Evolutionary conservation across 23 tunicate genomes (phyloP).

Genomic region (Pegea sp.): DNA sequence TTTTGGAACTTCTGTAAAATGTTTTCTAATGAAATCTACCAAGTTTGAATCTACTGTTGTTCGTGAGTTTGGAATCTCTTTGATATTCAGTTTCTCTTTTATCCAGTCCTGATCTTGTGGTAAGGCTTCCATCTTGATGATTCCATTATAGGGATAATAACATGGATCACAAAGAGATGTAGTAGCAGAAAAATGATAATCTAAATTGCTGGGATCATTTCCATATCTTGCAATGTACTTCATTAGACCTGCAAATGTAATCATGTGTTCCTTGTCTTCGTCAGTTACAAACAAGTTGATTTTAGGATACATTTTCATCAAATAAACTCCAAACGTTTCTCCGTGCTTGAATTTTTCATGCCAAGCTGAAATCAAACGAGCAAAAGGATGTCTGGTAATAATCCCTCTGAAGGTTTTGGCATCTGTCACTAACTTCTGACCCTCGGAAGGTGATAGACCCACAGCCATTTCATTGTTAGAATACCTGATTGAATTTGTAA

Average conservation of each 20-base stretch:
- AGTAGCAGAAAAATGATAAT: conserved; percentile 38
- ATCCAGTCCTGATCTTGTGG: conserved; percentile 5
- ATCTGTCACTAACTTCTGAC: conserved; percentile 1
- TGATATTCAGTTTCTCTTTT: conserved; percentile 3
- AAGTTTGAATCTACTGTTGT: conserved; percentile 12
- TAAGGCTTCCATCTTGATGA: conserved; percentile 15
- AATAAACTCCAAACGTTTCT: conserved; percentile 6
- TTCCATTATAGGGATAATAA: conserved; percentile 21
- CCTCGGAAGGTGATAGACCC: conserved; percentile 6
- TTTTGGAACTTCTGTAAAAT: conserved; percentile 12
- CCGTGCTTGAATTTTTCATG: conserved; percentile 12
- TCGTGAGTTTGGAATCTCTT: conserved; percentile 9
- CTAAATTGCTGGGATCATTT: conserved; percentile 8
- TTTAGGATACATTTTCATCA: conserved; percentile 22
- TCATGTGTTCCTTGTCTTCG: conserved; percentile 11
- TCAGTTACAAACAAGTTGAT: conserved; percentile 18
- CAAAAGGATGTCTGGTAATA: conserved; percentile 25
- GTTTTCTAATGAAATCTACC: conserved; percentile 9
- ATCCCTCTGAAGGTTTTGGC: conserved; percentile 13
- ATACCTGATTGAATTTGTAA: conserved; percentile 19
- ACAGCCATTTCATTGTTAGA: conserved; percentile 19
- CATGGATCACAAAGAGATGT: conserved; percentile 20
- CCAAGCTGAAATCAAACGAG: conserved; percentile 33
- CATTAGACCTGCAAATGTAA: conserved; percentile 7
- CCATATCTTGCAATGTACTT: conserved; percentile 21